Percentiles rank a stretch among this genome's conserved stretches.
phyloP scores from a whole-genome alignment of 2,888 invertebrate genomes.

The Panopea generosa region DNA sequence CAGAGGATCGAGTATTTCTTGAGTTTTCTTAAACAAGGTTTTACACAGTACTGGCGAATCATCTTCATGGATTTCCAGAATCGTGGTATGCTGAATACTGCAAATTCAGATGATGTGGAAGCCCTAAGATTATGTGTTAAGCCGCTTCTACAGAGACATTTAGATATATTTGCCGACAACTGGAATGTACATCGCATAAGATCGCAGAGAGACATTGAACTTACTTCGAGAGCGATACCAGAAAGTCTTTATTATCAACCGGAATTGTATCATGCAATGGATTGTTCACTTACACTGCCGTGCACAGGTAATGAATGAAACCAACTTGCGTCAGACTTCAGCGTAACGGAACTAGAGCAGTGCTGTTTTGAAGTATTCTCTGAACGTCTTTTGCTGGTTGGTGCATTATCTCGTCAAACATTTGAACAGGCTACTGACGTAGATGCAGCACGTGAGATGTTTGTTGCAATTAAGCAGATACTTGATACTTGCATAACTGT shows the following conservation, averaged over 20 bases:
- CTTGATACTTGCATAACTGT: too few species aligned
- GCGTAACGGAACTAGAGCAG: not conserved
- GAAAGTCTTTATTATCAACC: conserved; percentile 4
- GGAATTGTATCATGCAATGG: not conserved
- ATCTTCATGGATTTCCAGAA: conserved; percentile 1
- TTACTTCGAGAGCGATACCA: conserved; percentile 2
- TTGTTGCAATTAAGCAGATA: not conserved
- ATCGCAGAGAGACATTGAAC: not conserved
- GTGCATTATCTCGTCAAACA: not conserved
- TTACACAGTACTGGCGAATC: conserved; percentile 11
- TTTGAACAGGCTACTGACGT: not conserved
- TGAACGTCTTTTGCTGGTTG: not conserved
- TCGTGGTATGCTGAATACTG: not conserved
- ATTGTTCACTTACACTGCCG: not conserved
- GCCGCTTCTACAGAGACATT: not conserved
- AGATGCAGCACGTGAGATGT: not conserved
- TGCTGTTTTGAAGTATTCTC: not conserved
- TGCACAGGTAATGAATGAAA: not conserved
- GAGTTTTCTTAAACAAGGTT: not conserved
- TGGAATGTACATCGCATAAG: conserved; percentile 6
- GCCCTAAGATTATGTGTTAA: conserved; percentile 16
- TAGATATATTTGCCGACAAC: not conserved
- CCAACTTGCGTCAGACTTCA: not conserved
- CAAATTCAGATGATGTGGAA: conserved; percentile 9
- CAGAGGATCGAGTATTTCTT: conserved; percentile 7